A percentile compares a stretch with the other conserved stretches of the same genome.
Conservation (phyloP, 2,888 invertebrate species). For the Chrysodeixis includens region DNA sequence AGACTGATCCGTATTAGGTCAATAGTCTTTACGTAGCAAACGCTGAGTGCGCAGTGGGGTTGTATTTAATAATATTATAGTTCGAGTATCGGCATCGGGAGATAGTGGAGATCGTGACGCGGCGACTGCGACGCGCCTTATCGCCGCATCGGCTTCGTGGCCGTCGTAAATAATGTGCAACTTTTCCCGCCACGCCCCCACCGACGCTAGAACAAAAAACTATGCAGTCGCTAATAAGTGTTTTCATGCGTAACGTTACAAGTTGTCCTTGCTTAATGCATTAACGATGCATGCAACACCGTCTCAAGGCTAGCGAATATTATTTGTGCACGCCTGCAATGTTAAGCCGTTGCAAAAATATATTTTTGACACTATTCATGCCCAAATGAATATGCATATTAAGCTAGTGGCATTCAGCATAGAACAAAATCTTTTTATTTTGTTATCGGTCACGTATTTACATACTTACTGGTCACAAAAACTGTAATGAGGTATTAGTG, state of each 20-base stretch:
- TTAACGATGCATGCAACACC: constrained; percentile 57
- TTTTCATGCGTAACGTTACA: constrained; percentile 53
- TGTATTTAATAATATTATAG: constrained; percentile 83
- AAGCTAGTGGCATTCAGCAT: constrained; percentile 23
- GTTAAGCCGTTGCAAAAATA: constrained; percentile 44
- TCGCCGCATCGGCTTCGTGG: constrained; percentile 88
- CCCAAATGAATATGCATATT: constrained; percentile 28
- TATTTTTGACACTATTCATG: constrained; percentile 41
- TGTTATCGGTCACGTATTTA: constrained; percentile 29
- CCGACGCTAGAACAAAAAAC: constrained; percentile 71
- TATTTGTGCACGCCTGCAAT: constrained; percentile 38
- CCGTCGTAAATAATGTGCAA: constrained; percentile 88
- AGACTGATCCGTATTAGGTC: constrained; percentile 70
- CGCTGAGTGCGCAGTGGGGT: constrained; percentile 60
- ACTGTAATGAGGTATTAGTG: constrained; percentile 24
- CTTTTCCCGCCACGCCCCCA: constrained; percentile 88
- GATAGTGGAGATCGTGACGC: constrained; percentile 88
- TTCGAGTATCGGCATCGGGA: constrained; percentile 83
- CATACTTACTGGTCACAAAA: constrained; percentile 24
- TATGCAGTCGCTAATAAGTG: constrained; percentile 66
- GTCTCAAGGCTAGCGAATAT: constrained; percentile 60
- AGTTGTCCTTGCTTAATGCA: constrained; percentile 57
- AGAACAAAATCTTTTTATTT: constrained; percentile 40
- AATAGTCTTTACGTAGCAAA: constrained; percentile 61
- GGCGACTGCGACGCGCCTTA: constrained; percentile 88